A percentile compares a stretch with the other conserved stretches of the same genome.
phyloP scores from a whole-genome alignment of 2,797 vertebrate species.

The Enteromius argenteus region DNA sequence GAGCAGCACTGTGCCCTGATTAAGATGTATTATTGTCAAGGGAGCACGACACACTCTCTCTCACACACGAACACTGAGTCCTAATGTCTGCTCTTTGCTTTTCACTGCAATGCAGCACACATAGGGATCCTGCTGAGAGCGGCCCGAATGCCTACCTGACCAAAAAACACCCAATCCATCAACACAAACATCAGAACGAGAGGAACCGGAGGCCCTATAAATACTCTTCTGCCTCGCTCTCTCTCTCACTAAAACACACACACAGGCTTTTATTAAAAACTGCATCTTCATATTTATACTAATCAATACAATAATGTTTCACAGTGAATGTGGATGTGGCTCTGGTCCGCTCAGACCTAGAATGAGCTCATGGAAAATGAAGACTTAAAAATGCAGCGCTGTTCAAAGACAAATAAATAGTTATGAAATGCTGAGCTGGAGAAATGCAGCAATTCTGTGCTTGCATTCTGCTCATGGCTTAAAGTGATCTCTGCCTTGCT shows the following conservation, averaged over 20 bases:
- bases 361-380: conserved; percentile 27
- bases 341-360: conserved; percentile 17
- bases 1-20: conserved; percentile 51
- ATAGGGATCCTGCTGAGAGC: conserved; percentile 58
- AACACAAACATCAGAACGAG: conserved; percentile 59
- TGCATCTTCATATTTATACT: conserved; percentile 43
- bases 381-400: conserved; percentile 56
- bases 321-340: conserved; percentile 41
- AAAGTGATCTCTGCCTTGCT: conserved; percentile 32
- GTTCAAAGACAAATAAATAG: conserved; percentile 58
- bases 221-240: conserved; percentile 31
- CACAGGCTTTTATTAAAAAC: conserved; percentile 38
- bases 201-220: conserved; percentile 55
- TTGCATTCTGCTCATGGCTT: conserved; percentile 42
- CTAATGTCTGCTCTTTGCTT: conserved; percentile 57
- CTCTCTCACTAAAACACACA: conserved; percentile 12
- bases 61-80: conserved; percentile 27
- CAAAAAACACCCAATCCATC: conserved; percentile 64
- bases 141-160: conserved; percentile 56
- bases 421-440: conserved; percentile 58
- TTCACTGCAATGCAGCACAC: conserved; percentile 69
- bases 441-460: conserved; percentile 47
- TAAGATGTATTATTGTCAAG: conserved; percentile 60
- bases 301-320: conserved; percentile 59
- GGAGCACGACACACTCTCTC: conserved; percentile 23